A percentile compares a stretch with the other conserved stretches of the same genome.
Conservation (phyloP, 2,888 invertebrate genomes). For the Drosophila paucipuncta region DNA sequence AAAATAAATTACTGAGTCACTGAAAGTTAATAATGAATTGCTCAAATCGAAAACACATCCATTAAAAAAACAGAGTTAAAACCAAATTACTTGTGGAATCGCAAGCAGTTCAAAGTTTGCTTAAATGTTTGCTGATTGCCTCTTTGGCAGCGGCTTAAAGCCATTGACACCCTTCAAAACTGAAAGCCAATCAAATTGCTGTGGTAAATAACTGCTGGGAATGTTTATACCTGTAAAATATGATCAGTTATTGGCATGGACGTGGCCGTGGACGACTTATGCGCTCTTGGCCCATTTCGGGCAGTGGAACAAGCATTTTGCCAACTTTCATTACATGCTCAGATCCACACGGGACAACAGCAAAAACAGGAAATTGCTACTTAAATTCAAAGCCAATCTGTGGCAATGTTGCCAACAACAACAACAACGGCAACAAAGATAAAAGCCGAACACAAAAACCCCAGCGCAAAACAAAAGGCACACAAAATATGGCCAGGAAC, state of each 20-base stretch:
- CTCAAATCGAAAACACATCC: not conserved
- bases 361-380: constrained; percentile 74
- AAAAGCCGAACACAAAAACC: constrained; percentile 50
- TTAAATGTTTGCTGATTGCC: not conserved
- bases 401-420: constrained; percentile 56
- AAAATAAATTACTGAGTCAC: not conserved
- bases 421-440: constrained; percentile 21
- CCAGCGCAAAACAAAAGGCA: constrained; percentile 65
- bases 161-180: constrained; percentile 3
- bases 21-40: not conserved
- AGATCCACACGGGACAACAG: constrained; percentile 26
- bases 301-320: constrained; percentile 27
- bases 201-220: constrained; percentile 1
- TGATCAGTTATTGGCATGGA: constrained; percentile 25
- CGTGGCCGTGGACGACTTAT: constrained; percentile 12
- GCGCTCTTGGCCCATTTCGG: constrained; percentile 32
- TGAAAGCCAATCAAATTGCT: constrained; percentile 21
- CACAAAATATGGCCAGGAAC: constrained; percentile 64
- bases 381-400: constrained; percentile 78
- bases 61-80: too few species aligned
- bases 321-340: constrained; percentile 48
- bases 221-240: constrained; percentile 16
- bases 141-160: not conserved
- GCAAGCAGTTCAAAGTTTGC: not conserved
- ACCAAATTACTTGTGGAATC: not conserved